phyloP scores from a whole-genome alignment of 2,888 invertebrate genomes.

The Drosophila melanosoma region DNA sequence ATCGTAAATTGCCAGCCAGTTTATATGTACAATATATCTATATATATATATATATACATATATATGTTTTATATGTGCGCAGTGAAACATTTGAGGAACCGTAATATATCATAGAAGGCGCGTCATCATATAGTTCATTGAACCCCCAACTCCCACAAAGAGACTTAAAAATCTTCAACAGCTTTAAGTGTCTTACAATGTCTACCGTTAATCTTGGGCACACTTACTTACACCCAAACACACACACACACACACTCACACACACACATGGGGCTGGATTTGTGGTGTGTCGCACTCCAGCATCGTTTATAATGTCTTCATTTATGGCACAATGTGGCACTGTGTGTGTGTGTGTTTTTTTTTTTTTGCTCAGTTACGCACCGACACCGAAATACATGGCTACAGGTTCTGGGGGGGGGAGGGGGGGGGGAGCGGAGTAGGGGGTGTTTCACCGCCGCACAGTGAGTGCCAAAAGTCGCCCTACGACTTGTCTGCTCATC shows the following conservation, averaged over 20 bases:
- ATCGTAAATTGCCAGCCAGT: constrained; percentile 49
- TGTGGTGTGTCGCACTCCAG: constrained; percentile 41
- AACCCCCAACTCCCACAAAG: constrained; percentile 67
- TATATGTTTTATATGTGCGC: constrained; percentile 28
- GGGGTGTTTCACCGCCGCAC: constrained; percentile 29
- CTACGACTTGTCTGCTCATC: constrained; percentile 81
- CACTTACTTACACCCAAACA: constrained; percentile 52
- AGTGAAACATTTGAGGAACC: constrained; percentile 31
- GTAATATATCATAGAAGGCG: constrained; percentile 70
- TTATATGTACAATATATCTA: background rate
- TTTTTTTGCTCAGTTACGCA: constrained; percentile 79
- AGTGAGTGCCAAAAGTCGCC: constrained; percentile 80
- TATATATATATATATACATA: constrained; percentile 3
- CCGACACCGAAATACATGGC: constrained; percentile 72
- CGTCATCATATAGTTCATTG: constrained; percentile 78
- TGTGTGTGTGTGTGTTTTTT: constrained; percentile 25
- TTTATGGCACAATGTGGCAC: constrained; percentile 77
- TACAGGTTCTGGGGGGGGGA: constrained; percentile 11
- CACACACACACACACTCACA: constrained; percentile 14
- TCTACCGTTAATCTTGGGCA: constrained; percentile 77
- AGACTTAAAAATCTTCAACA: constrained; percentile 73
- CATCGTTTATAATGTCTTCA: constrained; percentile 80
- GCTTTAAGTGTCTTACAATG: constrained; percentile 80
- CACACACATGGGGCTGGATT: constrained; percentile 6
- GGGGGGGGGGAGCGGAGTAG: background rate